Base-by-base conservation (phyloP, 2,888 invertebrate genomes). In the Luffia ferchaultella region DNA sequence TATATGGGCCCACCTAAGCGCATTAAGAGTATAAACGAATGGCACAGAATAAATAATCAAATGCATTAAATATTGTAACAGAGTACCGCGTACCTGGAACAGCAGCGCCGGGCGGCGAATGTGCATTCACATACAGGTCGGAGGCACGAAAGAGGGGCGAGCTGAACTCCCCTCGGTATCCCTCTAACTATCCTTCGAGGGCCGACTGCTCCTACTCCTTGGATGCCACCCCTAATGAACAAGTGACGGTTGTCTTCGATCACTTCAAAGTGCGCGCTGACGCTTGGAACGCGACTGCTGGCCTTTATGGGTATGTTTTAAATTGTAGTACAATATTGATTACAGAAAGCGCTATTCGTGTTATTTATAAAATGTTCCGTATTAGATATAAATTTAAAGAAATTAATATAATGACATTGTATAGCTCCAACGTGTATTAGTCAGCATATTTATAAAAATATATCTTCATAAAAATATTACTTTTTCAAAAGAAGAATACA, bases 21-120 rank as follows among this genome's bases (percentile, higher is more conserved):
- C n/a, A n/a, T n/a, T n/a, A n/a, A n/a, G n/a, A n/a, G n/a, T n/a
- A n/a, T n/a, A n/a, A n/a, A n/a, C n/a, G n/a, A n/a, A n/a, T n/a
- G n/a, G n/a, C n/a, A n/a, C n/a, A n/a, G n/a, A n/a, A n/a, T n/a
- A n/a, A n/a, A n/a, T n/a, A n/a, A n/a, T n/a, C n/a, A n/a, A n/a
- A n/a, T n/a, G n/a, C n/a, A n/a, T n/a, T n/a, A n/a, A n/a, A n/a
- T n/a, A n/a, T n/a, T n/a, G n/a, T n/a, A n/a, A n/a, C 88, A 88
- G 97, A 97, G 79, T 97, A 96, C 73, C 93, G 93, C 60, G 95
- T 97, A 65, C 96, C 96, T 49, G 97, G 97, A 46, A 96, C 96
- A 1, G 93, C 96, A 18, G 93, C 96, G 18, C 95, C 96, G 3
- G 93, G 94, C 63, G 96, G 96, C 53, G 91, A 90, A 62, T 98